Evolutionary conservation across 2,113 vertebrate species (phyloP), one percentile per base, ranked within the genome.

Genomic region (Agelaius tricolor): DNA sequence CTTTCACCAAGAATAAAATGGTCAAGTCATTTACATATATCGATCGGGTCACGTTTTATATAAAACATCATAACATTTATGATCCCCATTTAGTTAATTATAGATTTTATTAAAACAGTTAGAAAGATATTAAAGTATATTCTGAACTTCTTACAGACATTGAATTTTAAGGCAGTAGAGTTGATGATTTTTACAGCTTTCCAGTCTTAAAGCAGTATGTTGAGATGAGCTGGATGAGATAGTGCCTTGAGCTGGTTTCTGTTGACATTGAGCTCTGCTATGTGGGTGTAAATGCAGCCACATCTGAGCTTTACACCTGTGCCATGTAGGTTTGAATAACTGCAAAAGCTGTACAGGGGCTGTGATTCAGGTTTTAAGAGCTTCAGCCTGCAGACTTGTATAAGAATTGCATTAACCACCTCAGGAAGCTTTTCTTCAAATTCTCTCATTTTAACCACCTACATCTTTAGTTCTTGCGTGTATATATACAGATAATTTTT

Each of bases 31-130:
- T 85, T 95, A 33, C 24, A 30, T 80, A 27, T 59, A 88, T 88
- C 3, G 49, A 66, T 94, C 15, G 10, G 35, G 57, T 89, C 73
- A 78, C 62, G 59, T 77, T 93, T 73, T 39, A 63, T 76, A 35
- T 62, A 46, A 69, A 91, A 33, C 23, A 49, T 37, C 46, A 37
- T 91, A 93, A 76, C 39, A 18, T 80, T 94, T 94, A 87, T 83
- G 72, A 78, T 74, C 41, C 51, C 86, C 41, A 35, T 81, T 84
- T 87, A 89, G 73, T 49, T 96, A 94, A 81, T 94, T 76, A 79
- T 47, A 76, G 67, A 52, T 89, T 91, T 94, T 76, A 90, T 67
- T 91, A 71, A 90, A 88, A 43, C 24, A 52, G n/a, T 90, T 93
- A 65, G 46, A 80, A 90, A 62, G 81, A 46, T 44, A 39, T 80